Conservation (phyloP, 1,140 invertebrate genomes). For the Caenorhabditis briggsae region DNA sequence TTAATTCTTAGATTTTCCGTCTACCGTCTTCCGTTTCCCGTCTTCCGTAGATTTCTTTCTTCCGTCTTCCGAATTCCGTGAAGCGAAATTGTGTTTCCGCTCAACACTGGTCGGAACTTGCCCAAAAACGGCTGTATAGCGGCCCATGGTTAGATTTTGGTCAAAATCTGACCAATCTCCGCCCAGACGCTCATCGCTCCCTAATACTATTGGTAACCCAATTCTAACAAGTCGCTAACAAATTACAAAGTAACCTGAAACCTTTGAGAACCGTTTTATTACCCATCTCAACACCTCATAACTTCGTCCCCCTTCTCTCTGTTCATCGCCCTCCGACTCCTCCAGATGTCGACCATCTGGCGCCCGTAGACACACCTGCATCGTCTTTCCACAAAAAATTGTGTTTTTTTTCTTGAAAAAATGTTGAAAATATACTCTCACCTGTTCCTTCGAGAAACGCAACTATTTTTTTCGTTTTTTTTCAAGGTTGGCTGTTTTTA, state of each 20-base stretch:
- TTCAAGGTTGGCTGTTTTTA: not conserved
- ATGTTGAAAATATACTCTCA: no score
- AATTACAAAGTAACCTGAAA: not conserved
- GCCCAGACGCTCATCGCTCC: no score
- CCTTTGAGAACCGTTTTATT: not conserved
- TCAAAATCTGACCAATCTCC: no score
- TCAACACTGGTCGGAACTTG: no score
- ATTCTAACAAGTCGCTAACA: not conserved
- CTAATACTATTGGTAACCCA: no score
- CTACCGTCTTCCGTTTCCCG: no score
- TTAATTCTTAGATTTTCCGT: no score
- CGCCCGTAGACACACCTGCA: not conserved
- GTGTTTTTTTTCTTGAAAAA: not conserved
- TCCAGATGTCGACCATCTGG: constrained; percentile 24
- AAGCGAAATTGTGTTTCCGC: no score
- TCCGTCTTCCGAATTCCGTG: no score
- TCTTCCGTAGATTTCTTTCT: no score
- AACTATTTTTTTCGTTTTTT: not conserved
- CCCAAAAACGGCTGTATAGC: no score
- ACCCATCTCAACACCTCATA: not conserved
- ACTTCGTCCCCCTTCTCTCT: not conserved
- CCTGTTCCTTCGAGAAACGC: not conserved
- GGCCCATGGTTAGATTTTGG: no score
- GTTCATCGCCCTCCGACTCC: not conserved
- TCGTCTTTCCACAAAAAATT: not conserved